Percentiles rank a stretch among this genome's conserved stretches.
These are phyloP conservation scores for Fistularia commersonii DNA, from an alignment of 2,797 vertebrate genomes.

Conservation along the genomic window DNA sequence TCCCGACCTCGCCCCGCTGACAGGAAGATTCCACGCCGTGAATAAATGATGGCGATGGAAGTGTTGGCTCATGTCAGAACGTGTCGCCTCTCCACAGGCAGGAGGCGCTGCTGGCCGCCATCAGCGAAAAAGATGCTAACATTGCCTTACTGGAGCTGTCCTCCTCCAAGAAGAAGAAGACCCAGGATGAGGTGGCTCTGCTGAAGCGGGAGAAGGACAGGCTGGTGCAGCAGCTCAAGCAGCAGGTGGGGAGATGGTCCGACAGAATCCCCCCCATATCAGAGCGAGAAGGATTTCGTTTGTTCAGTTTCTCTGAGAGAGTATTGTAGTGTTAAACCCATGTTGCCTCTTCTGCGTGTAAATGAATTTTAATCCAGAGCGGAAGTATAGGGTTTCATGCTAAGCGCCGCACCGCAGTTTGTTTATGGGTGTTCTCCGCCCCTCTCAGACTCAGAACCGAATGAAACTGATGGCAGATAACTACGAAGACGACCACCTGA, in stretches of 20 bases:
- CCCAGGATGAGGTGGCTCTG: slow-evolving; percentile 94
- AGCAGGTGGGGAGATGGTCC: slow-evolving; percentile 79
- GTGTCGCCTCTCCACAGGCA: slow-evolving; percentile 75
- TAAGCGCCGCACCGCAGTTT: background rate
- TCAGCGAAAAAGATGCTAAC: slow-evolving; percentile 98
- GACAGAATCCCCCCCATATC: no score
- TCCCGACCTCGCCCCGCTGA: slow-evolving; percentile 40
- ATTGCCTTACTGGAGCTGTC: slow-evolving; percentile 96
- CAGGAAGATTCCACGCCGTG: slow-evolving; percentile 37
- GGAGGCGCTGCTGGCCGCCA: slow-evolving; percentile 97
- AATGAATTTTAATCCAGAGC: no score
- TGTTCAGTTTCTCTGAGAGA: no score
- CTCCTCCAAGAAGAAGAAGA: slow-evolving; percentile 97
- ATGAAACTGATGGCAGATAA: slow-evolving; percentile 99
- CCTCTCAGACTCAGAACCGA: slow-evolving; percentile 90
- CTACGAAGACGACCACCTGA: slow-evolving; percentile 92
- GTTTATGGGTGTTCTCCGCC: background rate
- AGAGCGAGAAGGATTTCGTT: no score
- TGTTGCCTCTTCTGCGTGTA: no score
- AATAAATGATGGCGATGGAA: slow-evolving; percentile 61
- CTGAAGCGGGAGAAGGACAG: slow-evolving; percentile 96
- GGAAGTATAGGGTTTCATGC: no score
- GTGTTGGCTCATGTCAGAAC: slow-evolving; percentile 43
- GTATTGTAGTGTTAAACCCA: no score
- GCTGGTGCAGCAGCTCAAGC: slow-evolving; percentile 96